Conservation (phyloP, 2,888 invertebrate species). For the Philereme vetulata region DNA sequence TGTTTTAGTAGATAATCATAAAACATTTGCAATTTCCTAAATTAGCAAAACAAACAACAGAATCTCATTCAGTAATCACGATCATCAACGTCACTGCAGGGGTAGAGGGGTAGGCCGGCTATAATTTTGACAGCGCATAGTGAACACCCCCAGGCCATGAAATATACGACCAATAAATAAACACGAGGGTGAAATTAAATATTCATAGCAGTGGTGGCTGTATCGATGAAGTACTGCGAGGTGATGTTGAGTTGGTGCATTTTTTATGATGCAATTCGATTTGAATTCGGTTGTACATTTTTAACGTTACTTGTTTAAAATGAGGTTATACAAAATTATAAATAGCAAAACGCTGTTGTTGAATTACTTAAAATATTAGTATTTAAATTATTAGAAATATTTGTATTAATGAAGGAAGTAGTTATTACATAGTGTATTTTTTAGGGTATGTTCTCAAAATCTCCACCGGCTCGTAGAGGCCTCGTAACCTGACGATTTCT, state of each 20-base stretch:
- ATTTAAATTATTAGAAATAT: too few relatives aligned
- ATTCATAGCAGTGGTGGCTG: slow-evolving; percentile 71
- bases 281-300: too few relatives aligned
- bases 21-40: slow-evolving; percentile 16
- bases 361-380: too few relatives aligned
- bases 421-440: too few relatives aligned
- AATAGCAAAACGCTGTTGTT: too few relatives aligned
- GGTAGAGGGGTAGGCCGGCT: slow-evolving; percentile 56
- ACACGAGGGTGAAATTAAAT: slow-evolving; percentile 83
- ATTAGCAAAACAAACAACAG: slow-evolving; percentile 21
- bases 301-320: too few relatives aligned
- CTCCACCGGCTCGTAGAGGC: too few relatives aligned
- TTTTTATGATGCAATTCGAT: slow-evolving; percentile 15
- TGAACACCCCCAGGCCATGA: slow-evolving; percentile 68
- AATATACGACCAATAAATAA: slow-evolving; percentile 83
- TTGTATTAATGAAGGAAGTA: too few relatives aligned
- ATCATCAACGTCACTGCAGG: slow-evolving; percentile 31
- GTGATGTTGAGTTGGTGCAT: slow-evolving; percentile 22
- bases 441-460: too few relatives aligned
- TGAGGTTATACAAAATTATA: too few relatives aligned
- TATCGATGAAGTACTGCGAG: slow-evolving; percentile 37
- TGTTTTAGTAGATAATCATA: neutral
- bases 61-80: slow-evolving; percentile 29
- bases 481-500: too few relatives aligned
- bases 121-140: slow-evolving; percentile 62